phyloP scores from a whole-genome alignment of 2,113 vertebrate genomes.

The Tinamus guttatus region DNA sequence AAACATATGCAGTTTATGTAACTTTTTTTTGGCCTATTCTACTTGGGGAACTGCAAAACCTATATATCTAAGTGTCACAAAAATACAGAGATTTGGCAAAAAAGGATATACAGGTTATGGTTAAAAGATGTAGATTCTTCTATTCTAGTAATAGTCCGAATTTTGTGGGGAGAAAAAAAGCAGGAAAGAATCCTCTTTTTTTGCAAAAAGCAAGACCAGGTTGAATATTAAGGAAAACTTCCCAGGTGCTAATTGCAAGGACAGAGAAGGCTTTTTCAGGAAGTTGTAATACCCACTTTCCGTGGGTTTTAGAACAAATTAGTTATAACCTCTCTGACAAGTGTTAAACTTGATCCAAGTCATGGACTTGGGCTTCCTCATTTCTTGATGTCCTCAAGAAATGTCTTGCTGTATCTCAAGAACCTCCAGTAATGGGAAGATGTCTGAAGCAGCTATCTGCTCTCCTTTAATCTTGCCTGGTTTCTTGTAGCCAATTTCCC shows the following conservation, averaged over 20 bases:
- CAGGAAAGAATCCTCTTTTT: rapidly evolving
- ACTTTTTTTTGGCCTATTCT: background rate
- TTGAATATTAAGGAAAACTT: background rate
- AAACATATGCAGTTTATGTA: background rate
- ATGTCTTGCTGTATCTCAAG: background rate
- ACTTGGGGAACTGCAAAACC: background rate
- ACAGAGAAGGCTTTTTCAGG: background rate
- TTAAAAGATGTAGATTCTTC: background rate
- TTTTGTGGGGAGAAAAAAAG: background rate
- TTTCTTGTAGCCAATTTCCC: background rate
- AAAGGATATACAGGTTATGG: background rate
- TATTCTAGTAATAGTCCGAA: background rate
- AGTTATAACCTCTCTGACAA: background rate
- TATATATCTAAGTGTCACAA: background rate
- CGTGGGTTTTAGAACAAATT: too few species aligned
- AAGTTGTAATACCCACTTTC: background rate
- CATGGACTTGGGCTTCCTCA: background rate
- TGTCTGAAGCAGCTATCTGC: background rate
- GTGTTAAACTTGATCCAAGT: background rate
- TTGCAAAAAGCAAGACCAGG: background rate
- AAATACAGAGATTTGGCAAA: background rate
- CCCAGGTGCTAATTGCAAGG: background rate
- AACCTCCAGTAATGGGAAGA: background rate
- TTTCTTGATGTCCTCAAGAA: background rate
- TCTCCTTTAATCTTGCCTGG: background rate